These are phyloP conservation scores for Tokudaia muenninki DNA, from an alignment of 2,797 vertebrate species.

Conservation along the genomic window DNA sequence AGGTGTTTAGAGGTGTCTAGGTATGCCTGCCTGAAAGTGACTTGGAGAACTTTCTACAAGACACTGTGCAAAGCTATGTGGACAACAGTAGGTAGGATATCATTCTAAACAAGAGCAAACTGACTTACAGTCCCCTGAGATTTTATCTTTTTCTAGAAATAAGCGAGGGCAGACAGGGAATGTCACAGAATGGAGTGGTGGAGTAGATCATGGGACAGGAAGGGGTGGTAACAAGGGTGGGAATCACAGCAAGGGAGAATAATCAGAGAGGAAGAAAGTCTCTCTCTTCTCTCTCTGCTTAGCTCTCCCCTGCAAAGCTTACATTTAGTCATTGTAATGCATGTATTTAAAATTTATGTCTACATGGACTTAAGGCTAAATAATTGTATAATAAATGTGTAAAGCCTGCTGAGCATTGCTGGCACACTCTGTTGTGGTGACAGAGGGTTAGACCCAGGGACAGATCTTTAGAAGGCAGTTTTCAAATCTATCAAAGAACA, in stretches of 20 bases:
- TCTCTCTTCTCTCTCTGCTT: neutral
- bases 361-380: neutral
- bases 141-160: neutral
- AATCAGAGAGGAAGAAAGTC: neutral
- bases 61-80: neutral
- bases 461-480: conserved; percentile 14
- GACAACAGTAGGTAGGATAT: neutral
- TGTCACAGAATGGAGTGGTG: neutral
- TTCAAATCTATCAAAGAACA: neutral
- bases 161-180: neutral
- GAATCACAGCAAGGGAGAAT: neutral
- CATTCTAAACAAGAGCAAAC: neutral
- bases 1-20: neutral
- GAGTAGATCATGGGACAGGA: neutral
- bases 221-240: neutral
- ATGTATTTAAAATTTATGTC: neutral
- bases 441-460: neutral
- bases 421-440: neutral
- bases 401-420: neutral
- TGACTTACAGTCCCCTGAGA: neutral
- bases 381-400: neutral
- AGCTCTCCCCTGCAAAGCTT: neutral
- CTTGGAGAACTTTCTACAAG: neutral
- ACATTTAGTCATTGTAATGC: neutral
- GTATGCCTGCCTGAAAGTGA: neutral